Conservation (phyloP, 2,797 vertebrate species). For the Microtus californicus region DNA sequence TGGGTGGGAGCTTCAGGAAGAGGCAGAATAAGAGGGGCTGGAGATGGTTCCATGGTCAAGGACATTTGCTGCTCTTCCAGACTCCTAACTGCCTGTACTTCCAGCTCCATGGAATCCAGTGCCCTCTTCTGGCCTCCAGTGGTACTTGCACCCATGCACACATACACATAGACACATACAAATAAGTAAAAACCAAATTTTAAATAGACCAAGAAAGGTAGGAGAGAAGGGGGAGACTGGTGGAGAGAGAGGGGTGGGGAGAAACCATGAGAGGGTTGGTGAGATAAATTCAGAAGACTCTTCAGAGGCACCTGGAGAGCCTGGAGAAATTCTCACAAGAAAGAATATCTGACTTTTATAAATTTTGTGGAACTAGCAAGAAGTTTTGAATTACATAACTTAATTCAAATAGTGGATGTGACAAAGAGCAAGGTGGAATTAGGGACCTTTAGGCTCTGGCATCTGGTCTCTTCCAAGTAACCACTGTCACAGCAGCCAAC, state of each 20-base stretch:
- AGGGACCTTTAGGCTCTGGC: not conserved
- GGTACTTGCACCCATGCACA: not conserved
- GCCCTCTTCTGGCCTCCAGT: not conserved
- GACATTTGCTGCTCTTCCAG: not conserved
- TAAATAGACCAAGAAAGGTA: not conserved
- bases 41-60: not conserved
- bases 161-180: not conserved
- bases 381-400: not conserved
- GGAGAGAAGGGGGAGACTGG: not conserved
- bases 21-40: not conserved
- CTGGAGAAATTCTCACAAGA: not conserved
- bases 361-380: not conserved
- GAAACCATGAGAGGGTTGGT: not conserved
- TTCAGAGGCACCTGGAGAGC: not conserved
- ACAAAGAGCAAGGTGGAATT: not conserved
- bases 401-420: not conserved
- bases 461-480: not conserved
- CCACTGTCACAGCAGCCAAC: not conserved
- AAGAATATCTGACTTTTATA: not conserved
- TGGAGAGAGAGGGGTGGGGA: not conserved
- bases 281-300: not conserved
- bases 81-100: not conserved
- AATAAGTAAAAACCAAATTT: too few relatives aligned
- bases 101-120: not conserved
- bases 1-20: not conserved